Evolutionary conservation across 2,888 invertebrate genomes (phyloP).

Genomic region (Leucophora obtusa): DNA sequence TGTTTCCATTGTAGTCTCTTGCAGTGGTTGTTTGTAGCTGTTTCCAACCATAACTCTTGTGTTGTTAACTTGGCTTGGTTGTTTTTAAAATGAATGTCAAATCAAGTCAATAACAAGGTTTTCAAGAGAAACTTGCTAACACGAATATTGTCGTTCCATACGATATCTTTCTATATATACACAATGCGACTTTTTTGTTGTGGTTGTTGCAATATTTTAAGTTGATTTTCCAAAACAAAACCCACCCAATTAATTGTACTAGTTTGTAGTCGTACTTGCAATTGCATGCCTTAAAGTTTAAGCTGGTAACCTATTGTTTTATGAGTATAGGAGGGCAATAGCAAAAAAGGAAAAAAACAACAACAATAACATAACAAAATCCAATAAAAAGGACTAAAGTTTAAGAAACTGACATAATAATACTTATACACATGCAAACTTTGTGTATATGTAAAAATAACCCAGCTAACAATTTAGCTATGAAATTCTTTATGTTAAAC

Average conservation of each 20-base stretch:
- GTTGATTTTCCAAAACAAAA: conserved; percentile 52
- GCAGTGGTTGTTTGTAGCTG: conserved; percentile 17
- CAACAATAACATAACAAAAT: conserved; percentile 19
- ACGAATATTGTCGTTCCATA: conserved; percentile 22
- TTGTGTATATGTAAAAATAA: background rate
- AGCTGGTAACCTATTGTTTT: conserved; percentile 61
- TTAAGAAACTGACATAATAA: conserved; percentile 50
- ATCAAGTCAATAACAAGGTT: conserved; percentile 65
- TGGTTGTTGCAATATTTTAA: conserved; percentile 25
- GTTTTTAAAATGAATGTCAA: conserved; percentile 61
- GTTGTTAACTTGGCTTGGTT: conserved; percentile 39
- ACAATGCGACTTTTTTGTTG: conserved; percentile 43
- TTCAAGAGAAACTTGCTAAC: conserved; percentile 60
- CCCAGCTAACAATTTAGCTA: background rate
- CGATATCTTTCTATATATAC: background rate
- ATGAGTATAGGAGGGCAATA: conserved; percentile 39
- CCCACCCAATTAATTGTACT: conserved; percentile 60
- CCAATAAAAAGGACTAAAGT: conserved; percentile 52
- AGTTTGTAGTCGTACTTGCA: conserved; percentile 38
- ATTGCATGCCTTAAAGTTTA: conserved; percentile 49
- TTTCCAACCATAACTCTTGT: background rate
- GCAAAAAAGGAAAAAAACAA: conserved; percentile 1
- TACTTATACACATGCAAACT: background rate
- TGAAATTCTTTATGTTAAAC: background rate
- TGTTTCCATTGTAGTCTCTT: conserved; percentile 3